phyloP scores from a whole-genome alignment of 2,797 vertebrate genomes.

The Melanotaenia parkinsoni region DNA sequence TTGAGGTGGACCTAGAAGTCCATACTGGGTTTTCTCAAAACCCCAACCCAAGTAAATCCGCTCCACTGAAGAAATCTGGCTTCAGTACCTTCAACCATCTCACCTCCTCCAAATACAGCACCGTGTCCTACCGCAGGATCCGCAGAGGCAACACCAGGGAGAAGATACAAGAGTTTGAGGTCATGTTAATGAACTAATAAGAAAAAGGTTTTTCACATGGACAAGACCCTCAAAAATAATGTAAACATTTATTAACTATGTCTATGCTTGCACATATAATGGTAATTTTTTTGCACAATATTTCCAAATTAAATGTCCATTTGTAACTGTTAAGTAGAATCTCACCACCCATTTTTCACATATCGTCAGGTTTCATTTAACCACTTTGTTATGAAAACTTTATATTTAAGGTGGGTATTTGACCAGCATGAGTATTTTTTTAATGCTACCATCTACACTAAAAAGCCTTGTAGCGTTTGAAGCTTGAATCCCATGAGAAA shows the following conservation, averaged over 20 bases:
- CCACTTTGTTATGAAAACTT: not conserved
- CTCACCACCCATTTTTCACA: not conserved
- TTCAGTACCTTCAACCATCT: conserved; percentile 81
- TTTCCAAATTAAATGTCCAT: not conserved
- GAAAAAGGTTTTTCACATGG: not conserved
- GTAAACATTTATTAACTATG: no score
- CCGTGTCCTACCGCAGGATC: conserved; percentile 94
- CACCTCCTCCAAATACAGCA: conserved; percentile 88
- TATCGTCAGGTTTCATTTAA: not conserved
- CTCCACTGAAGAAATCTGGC: conserved; percentile 63
- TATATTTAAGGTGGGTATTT: not conserved
- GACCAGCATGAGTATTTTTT: not conserved
- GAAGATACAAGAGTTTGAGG: conserved; percentile 93
- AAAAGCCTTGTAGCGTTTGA: not conserved
- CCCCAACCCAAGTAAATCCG: conserved; percentile 57
- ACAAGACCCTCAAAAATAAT: not conserved
- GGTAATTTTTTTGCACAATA: not conserved
- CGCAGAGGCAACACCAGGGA: conserved; percentile 93
- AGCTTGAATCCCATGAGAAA: not conserved
- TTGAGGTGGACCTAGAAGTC: conserved; percentile 59
- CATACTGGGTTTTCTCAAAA: conserved; percentile 35
- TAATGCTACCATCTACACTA: not conserved
- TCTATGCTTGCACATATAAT: not conserved
- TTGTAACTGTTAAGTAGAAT: not conserved
- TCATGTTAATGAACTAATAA: conserved; percentile 84